Evolutionary conservation across 2,888 invertebrate genomes (phyloP), one percentile per base, ranked within the genome.

Genomic region (Tipula helvola): DNA sequence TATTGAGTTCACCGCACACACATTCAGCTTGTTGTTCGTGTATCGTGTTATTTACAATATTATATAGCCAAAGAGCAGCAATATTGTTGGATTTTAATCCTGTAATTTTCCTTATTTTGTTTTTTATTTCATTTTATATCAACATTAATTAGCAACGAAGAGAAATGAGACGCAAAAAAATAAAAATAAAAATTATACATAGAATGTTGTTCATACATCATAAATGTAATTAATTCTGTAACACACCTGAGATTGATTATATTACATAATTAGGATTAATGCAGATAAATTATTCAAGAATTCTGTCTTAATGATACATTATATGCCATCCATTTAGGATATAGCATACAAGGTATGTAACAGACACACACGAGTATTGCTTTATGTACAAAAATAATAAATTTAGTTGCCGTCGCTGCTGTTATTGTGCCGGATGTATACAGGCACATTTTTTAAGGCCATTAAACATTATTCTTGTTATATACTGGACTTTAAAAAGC

Each of bases 161-260:
- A 18, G 71, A 71, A 71, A 28, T 71, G 71, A 71, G 10, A 71
- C 71, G 71, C 28, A 28, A 18, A 71, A 71, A 71, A 71, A 57
- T 16, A 39, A 39, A 39, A 39, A 39, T 39, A 39, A 39, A 39
- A 52, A 52, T 71, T 71, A 71, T 71, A 71, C 28, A 71, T 10
- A 71, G 71, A 71, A 71, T 71, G 71, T 71, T 71, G 71, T 71
- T 71, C 71, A 71, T 71, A 71, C 71, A 71, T 71, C 71, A 71
- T 71, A 71, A 71, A 71, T 28, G 71, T 71, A 71, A 71, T 71
- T 71, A 71, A 71, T 71, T 71, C 71, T 71, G 71, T 71, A 71
- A 71, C 71, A 71, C 71, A 71, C 71, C 71, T 71, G 71, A 71
- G 71, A 71, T 71, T 71, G 71, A 71, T 71, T 71, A 71, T 71